These are phyloP conservation scores for Phycodurus eques DNA, from an alignment of 2,113 vertebrate species.

Conservation along the genomic window DNA sequence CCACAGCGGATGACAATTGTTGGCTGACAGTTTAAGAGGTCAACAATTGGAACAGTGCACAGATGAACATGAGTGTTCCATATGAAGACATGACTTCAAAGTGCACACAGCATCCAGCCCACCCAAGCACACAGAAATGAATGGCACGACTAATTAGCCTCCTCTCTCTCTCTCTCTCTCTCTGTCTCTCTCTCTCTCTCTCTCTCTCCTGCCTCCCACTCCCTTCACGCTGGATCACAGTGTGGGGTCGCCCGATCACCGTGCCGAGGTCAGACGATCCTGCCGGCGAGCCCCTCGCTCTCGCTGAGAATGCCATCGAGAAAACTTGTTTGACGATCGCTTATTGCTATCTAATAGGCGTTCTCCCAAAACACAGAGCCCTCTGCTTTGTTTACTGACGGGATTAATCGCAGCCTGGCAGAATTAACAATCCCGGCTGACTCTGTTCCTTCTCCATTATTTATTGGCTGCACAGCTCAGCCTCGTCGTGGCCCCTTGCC, in stretches of 20 bases:
- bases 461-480: constrained; percentile 48
- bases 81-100: constrained; percentile 4
- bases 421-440: constrained; percentile 76
- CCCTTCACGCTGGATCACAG: constrained; percentile 58
- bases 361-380: constrained; percentile 78
- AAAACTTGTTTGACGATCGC: constrained; percentile 70
- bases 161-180: constrained; percentile 34
- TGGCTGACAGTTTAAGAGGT: constrained; percentile 11
- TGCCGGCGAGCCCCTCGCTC: constrained; percentile 43
- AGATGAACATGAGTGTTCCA: neutral
- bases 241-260: constrained; percentile 44
- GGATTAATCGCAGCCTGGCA: constrained; percentile 70
- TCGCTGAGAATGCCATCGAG: constrained; percentile 52
- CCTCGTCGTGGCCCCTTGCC: constrained; percentile 5
- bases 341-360: constrained; percentile 78
- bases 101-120: constrained; percentile 29
- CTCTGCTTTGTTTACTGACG: constrained; percentile 79
- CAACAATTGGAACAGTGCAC: neutral
- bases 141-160: constrained; percentile 61
- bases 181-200: constrained; percentile 38
- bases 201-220: constrained; percentile 51
- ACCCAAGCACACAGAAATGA: constrained; percentile 49
- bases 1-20: neutral
- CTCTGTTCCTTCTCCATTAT: constrained; percentile 73
- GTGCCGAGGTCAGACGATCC: constrained; percentile 50